Evolutionary conservation across 2,888 invertebrate species (phyloP), one percentile per base, ranked within the genome.

Genomic region (Coecobrya sp.): DNA sequence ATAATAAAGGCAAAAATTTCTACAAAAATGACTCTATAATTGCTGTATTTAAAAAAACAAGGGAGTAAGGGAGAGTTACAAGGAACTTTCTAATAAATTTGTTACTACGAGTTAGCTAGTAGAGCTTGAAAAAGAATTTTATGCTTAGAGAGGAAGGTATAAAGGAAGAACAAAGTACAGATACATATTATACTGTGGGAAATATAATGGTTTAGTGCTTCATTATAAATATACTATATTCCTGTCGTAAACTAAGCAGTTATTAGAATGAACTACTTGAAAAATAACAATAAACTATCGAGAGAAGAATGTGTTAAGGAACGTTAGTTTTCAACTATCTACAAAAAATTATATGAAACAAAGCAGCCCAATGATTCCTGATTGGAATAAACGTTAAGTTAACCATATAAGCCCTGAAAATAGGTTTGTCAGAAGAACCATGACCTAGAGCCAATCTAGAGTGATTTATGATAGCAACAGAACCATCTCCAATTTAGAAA

Each of bases 1-100:
- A 73, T 59, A 84, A 52, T 59, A 84, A 52, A 86, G 86, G 82
- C 82, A 82, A 82, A 73, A 76, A 79, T 13, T 52, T 30, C 82
- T 82, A 82, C 55, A 65, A 85, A n/a, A n/a, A 73, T 65, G 25
- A 25, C 68, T 81, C 16, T 62, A 42, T 76, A 36, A 36, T 55
- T 55, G 0, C n/a, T 27, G 3, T 30, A n/a, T 30, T 30, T 8
- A 82, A 55, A n/a, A n/a, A n/a, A 59, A 82, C 30, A 55, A 82
- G 36, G 59, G 82, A 36, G 13, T 11, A n/a, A 82, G n/a, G 59
- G 36, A 82, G 19, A 1, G 73, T 73, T 73, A 68, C 0, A 36
- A 59, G 55, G 49, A 49, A 27, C 11, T 49, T 76, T 13, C 49
- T 49, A 49, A 76, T 42, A 19, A 4, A 4, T 65, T 36, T 55